Percentiles rank a stretch among this genome's conserved stretches.
These are phyloP conservation scores for Galerucella pusilla DNA, from an alignment of 2,888 invertebrate species.

Conservation along the genomic window DNA sequence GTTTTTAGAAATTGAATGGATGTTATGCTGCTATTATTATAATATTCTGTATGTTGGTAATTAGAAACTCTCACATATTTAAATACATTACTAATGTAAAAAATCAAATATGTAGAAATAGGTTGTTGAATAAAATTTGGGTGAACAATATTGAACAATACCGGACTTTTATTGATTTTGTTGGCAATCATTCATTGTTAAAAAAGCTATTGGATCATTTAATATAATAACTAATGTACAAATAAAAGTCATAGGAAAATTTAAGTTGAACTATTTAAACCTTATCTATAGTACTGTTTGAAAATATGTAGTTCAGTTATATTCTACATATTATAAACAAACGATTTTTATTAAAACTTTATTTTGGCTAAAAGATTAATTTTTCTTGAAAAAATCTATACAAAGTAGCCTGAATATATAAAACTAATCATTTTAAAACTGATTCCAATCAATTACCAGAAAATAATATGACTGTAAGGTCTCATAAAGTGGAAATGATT, in stretches of 20 bases:
- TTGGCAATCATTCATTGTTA: not conserved
- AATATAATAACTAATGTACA: not conserved
- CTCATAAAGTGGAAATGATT: too few relatives aligned
- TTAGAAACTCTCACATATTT: not conserved
- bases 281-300: too few relatives aligned
- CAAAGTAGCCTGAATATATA: too few relatives aligned
- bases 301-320: too few relatives aligned
- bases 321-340: too few relatives aligned
- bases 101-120: not conserved
- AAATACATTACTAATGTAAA: slow-evolving; percentile 4
- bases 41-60: not conserved
- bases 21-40: not conserved
- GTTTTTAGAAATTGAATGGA: not conserved
- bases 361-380: too few relatives aligned
- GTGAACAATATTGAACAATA: not conserved
- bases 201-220: not conserved
- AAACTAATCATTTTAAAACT: too few relatives aligned
- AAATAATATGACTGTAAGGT: too few relatives aligned
- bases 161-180: not conserved
- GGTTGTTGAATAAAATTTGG: not conserved
- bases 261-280: too few relatives aligned
- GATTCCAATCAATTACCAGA: too few relatives aligned
- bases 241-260: not conserved
- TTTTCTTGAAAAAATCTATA: too few relatives aligned
- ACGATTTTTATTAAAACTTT: too few relatives aligned